Conservation (phyloP, 2,888 invertebrate species). For the Arctia plantaginis region DNA sequence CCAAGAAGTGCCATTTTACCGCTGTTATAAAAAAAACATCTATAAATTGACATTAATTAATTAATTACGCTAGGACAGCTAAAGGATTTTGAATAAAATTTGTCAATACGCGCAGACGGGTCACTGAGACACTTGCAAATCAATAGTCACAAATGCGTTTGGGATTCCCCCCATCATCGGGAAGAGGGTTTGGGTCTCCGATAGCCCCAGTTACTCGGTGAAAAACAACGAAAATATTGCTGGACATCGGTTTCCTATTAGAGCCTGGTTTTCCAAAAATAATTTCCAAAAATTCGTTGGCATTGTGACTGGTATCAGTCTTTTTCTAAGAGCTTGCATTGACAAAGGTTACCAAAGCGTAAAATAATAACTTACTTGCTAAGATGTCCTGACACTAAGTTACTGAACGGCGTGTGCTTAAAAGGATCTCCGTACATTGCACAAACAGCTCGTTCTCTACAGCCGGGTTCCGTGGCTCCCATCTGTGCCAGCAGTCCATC, state of each 20-base stretch:
- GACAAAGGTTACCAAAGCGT: too few relatives aligned
- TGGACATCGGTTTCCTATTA: too few relatives aligned
- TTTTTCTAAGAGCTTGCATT: too few relatives aligned
- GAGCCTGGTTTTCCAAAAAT: too few relatives aligned
- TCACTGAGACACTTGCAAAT: too few relatives aligned
- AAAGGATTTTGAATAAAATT: neutral
- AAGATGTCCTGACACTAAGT: slow-evolving; percentile 93
- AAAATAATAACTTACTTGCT: slow-evolving; percentile 90
- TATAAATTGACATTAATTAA: neutral
- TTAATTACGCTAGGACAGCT: neutral
- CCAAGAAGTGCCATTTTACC: neutral
- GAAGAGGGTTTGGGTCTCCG: too few relatives aligned
- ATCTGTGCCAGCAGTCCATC: slow-evolving; percentile 91
- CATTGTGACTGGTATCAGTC: too few relatives aligned
- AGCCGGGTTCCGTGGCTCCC: slow-evolving; percentile 90
- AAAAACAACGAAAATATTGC: too few relatives aligned
- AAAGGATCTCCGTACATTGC: slow-evolving; percentile 94
- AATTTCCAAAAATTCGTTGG: too few relatives aligned
- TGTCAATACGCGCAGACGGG: neutral
- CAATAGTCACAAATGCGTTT: too few relatives aligned
- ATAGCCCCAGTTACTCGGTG: too few relatives aligned
- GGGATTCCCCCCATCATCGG: too few relatives aligned
- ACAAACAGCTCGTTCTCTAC: slow-evolving; percentile 93
- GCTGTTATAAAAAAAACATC: neutral
- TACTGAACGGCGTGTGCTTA: slow-evolving; percentile 94